Evolutionary conservation across 2,113 vertebrate genomes (phyloP).

Genomic region (Melierax canorus): DNA sequence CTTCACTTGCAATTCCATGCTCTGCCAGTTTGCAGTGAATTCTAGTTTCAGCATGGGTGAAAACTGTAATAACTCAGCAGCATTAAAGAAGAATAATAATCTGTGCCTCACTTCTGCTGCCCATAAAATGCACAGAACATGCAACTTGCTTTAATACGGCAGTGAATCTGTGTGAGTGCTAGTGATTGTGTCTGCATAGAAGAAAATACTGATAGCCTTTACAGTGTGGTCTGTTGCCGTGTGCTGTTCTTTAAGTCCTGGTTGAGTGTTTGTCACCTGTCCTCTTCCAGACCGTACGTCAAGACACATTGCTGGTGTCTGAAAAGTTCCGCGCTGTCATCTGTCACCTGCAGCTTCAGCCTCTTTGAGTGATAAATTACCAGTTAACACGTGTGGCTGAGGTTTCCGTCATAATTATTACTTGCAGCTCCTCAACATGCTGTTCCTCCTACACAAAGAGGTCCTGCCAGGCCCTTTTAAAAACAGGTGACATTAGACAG

Average conservation of each 20-base stretch:
- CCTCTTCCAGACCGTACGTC: neutral
- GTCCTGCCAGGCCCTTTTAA: neutral
- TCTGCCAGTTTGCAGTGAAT: neutral
- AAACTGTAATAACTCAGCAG: neutral
- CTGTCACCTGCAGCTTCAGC: neutral
- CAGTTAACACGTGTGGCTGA: neutral
- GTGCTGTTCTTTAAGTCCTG: neutral
- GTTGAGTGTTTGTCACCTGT: neutral
- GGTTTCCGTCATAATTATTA: neutral
- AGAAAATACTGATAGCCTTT: neutral
- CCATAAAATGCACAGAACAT: neutral
- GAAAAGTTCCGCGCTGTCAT: neutral
- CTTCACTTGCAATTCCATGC: neutral
- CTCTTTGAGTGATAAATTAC: neutral
- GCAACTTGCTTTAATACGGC: neutral
- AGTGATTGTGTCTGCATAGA: neutral
- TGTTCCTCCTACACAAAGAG: neutral
- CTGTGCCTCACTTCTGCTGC: neutral
- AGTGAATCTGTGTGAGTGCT: neutral
- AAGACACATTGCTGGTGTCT: neutral
- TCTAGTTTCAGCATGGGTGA: neutral
- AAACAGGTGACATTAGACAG: neutral
- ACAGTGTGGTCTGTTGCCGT: accelerated
- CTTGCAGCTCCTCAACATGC: neutral
- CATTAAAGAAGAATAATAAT: neutral